Percentiles rank a stretch among this genome's conserved stretches.
phyloP scores from a whole-genome alignment of 2,797 vertebrate species.

The Carcharodon carcharias region DNA sequence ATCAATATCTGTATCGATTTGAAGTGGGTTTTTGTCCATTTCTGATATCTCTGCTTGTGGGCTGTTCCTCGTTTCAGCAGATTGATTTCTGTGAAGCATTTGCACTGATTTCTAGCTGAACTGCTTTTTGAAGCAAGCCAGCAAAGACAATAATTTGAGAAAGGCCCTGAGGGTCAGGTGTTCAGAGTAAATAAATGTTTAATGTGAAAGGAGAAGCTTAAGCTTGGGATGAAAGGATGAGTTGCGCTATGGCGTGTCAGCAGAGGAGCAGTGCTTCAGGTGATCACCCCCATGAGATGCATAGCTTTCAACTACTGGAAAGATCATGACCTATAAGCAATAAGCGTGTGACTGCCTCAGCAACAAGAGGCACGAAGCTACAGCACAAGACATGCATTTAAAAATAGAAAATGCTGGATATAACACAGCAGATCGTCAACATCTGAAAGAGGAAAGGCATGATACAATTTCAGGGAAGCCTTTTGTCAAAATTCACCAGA shows the following conservation, averaged over 20 bases:
- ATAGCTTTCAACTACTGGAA: constrained; percentile 14
- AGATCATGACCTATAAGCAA: not conserved
- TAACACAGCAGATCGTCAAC: not conserved
- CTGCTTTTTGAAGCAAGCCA: not conserved
- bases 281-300: not conserved
- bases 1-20: too few relatives aligned
- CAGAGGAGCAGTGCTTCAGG: constrained; percentile 1
- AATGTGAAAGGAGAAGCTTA: constrained; percentile 32
- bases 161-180: constrained; percentile 27
- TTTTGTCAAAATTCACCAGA: not conserved
- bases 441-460: not conserved
- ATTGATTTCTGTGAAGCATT: not conserved
- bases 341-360: not conserved
- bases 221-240: constrained; percentile 20
- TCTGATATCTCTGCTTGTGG: not conserved
- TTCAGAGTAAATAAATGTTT: constrained; percentile 34
- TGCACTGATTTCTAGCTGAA: not conserved
- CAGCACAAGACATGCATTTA: not conserved
- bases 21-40: not conserved
- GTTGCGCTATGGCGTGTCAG: constrained; percentile 7
- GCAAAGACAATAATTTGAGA: constrained; percentile 14
- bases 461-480: not conserved
- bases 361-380: not conserved
- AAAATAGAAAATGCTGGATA: not conserved
- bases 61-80: not conserved